Base-by-base conservation (phyloP, 1,140 invertebrate genomes). In the Callitettix versicolor region DNA sequence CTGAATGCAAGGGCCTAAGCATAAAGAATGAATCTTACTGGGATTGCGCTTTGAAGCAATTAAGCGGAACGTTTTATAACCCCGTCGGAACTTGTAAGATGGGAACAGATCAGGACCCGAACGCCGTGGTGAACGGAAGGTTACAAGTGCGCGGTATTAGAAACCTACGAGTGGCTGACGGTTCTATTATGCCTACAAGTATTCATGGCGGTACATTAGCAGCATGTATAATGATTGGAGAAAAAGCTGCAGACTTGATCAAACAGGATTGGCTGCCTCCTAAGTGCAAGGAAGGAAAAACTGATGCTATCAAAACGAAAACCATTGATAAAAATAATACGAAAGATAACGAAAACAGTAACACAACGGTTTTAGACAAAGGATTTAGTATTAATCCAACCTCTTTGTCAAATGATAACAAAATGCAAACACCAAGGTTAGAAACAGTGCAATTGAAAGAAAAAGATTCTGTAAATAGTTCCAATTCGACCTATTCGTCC, bases 101-200 rank as follows among this genome's bases (percentile, higher is more conserved):
- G 82, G 81, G 82, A 0, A 71, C 73, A 1, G 15, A 11, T 0
- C 58, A 43, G 4, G 80, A 83, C 62, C 67, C 68, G 0, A 63
- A 64, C 9, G 74, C 80, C 0, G 82, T 84, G 0, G 81, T 84
- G 1, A 77, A 83, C 63, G 60, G 72, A 0, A 64, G 76, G 33
- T 63, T 81, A 1, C 69, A 73, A 40, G 80, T 86, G 0, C 68
- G 78, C 14, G 84, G 83, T 0, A 61, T 85, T 0, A 56, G 64
- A 0, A 66, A 73, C 1, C 62, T 87, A 0, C 67, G 85, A 9
- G 82, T 87, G 0, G 74, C 82, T 3, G 85, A 87, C 60, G 80
- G 79, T 1, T 86, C 82, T 47, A 76, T 87, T 1, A 86, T 86
- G 81, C 85, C 85, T 2, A 73, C 67, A 1, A 78, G 86, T 30